A percentile compares a stretch with the other conserved stretches of the same genome.
Evolutionary conservation across 2,113 vertebrate genomes (phyloP).

Genomic region (Pseudopipra pipra): DNA sequence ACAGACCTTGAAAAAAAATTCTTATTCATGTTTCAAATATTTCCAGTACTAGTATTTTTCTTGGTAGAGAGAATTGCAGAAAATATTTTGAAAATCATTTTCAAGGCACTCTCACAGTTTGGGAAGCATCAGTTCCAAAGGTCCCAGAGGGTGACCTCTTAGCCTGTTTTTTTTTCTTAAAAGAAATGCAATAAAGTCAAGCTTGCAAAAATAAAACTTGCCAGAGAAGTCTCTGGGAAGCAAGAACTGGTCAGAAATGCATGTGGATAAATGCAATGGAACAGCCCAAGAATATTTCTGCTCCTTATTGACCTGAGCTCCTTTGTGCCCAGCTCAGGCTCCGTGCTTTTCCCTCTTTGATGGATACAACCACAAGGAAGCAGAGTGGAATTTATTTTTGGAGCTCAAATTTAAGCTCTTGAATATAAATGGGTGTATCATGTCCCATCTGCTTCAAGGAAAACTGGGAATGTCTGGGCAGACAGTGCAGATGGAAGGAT

Average conservation of each 20-base stretch:
- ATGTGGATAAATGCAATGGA: not conserved
- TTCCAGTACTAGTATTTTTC: not conserved
- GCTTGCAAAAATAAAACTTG: constrained; percentile 11
- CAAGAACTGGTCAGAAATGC: not conserved
- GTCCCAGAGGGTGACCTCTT: constrained; percentile 22
- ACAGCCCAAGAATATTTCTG: not conserved
- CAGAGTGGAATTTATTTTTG: not conserved
- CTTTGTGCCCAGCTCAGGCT: not conserved
- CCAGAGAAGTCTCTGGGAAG: not conserved
- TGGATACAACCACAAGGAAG: not conserved
- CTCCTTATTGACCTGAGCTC: not conserved
- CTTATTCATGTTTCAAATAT: not conserved
- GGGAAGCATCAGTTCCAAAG: constrained; percentile 4
- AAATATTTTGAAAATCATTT: not conserved
- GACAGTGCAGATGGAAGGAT: not conserved
- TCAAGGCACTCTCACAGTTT: not conserved
- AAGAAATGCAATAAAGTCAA: constrained; percentile 17
- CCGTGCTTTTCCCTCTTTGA: fast-evolving
- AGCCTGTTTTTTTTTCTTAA: not conserved
- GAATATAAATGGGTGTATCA: not conserved
- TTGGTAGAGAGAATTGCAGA: not conserved
- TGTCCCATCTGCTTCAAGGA: not conserved
- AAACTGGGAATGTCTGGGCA: not conserved
- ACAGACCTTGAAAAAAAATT: not conserved
- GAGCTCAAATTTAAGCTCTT: not conserved